These are phyloP conservation scores for Uropetala carovei DNA, from an alignment of 2,888 invertebrate genomes.

Conservation along the genomic window DNA sequence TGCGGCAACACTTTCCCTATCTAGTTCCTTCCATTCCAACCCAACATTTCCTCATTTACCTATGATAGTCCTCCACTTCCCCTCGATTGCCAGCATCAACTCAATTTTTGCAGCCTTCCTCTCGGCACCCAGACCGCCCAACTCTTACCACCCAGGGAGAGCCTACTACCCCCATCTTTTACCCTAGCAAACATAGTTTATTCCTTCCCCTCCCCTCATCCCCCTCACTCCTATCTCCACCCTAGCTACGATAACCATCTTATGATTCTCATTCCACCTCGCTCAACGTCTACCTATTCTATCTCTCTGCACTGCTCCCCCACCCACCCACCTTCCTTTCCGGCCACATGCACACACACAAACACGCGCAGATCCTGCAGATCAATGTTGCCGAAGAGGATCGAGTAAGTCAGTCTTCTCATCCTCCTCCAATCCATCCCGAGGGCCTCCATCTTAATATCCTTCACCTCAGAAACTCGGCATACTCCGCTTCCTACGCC, in stretches of 20 bases:
- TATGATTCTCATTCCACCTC: neutral
- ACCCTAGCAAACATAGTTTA: too few relatives aligned
- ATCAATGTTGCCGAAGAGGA: neutral
- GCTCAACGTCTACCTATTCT: neutral
- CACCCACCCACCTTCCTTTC: neutral
- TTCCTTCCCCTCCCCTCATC: neutral
- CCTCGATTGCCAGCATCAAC: neutral
- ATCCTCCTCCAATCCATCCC: neutral
- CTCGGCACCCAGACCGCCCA: too few relatives aligned
- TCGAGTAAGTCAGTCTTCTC: neutral
- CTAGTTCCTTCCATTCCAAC: neutral
- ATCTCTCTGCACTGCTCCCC: neutral
- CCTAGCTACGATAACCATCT: neutral
- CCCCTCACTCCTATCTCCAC: too few relatives aligned
- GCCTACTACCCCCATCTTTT: too few relatives aligned
- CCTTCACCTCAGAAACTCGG: constrained; percentile 9
- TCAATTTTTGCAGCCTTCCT: neutral
- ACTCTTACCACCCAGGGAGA: too few relatives aligned
- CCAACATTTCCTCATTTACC: neutral
- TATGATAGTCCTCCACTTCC: neutral
- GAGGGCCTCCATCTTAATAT: neutral
- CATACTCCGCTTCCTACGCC: neutral
- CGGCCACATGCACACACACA: neutral
- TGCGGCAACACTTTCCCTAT: neutral
- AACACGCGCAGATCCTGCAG: neutral